Conservation (phyloP, 1,140 invertebrate genomes). For the Gyrodactylus salaris region DNA sequence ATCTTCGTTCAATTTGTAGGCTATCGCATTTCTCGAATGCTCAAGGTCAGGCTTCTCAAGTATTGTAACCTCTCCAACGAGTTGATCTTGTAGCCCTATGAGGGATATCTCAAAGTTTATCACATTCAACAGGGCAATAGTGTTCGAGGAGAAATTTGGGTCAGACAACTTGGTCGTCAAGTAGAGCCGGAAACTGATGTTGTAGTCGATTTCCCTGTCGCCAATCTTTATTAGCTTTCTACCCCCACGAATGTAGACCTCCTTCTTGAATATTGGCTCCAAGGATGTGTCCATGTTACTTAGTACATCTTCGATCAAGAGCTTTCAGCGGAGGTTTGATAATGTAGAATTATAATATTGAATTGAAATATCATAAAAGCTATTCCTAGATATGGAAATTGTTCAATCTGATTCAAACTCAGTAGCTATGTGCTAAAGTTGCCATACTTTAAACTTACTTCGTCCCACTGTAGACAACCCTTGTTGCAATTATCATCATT, state of each 20-base stretch:
- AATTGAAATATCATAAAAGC: too few species aligned
- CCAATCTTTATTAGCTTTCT: slow-evolving; percentile 17
- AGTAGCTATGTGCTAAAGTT: too few species aligned
- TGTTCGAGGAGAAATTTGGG: slow-evolving; percentile 20
- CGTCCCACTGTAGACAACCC: too few species aligned
- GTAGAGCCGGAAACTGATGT: slow-evolving; percentile 28
- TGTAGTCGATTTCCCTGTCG: slow-evolving; percentile 23
- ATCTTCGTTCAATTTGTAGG: slow-evolving; percentile 43
- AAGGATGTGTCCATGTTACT: slow-evolving; percentile 20
- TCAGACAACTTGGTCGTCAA: slow-evolving; percentile 22
- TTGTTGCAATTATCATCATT: too few species aligned
- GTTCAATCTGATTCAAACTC: too few species aligned
- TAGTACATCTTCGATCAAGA: slow-evolving; percentile 19
- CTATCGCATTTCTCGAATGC: slow-evolving; percentile 36
- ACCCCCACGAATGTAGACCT: slow-evolving; percentile 19
- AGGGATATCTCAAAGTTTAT: slow-evolving; percentile 22
- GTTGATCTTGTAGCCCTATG: slow-evolving; percentile 43
- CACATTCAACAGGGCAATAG: slow-evolving; percentile 21
- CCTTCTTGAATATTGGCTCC: slow-evolving; percentile 20
- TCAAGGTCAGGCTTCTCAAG: slow-evolving; percentile 44
- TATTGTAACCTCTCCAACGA: slow-evolving; percentile 23
- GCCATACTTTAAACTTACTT: too few species aligned
- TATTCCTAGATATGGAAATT: too few species aligned
- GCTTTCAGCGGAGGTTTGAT: too few species aligned
- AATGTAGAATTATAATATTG: too few species aligned